Base-by-base conservation (phyloP, 2,797 vertebrate species). In the Tragelaphus oryx region DNA sequence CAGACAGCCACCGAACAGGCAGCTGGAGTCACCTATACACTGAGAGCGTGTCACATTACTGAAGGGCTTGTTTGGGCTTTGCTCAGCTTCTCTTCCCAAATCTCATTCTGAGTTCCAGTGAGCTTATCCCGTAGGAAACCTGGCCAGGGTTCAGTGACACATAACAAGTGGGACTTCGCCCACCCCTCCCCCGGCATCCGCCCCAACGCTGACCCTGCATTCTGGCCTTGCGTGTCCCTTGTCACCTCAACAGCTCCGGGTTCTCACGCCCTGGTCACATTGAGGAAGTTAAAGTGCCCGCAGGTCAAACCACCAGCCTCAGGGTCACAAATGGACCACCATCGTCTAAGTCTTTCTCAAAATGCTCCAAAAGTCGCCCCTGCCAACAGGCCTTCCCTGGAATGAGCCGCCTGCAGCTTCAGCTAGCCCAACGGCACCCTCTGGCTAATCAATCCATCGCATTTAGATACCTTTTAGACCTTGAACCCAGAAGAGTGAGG, bases 351-450 rank as follows among this genome's bases (percentile, higher is more conserved):
- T 57, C 26, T 74, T 81, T 79, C 79, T 65, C 60, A 59, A 87
- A 71, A 54, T 30, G 30, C 8, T 55, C 80, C 50, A 60, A 78
- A 86, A 54, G 6, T 22, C 8, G 3, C 50, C 5, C 24, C n/a
- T 20, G 2, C 13, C 12, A 13, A 14, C 3, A n/a, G 44, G 9
- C 80, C n/a, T 26, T 50, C 26, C 57, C 41, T 46, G 13, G 10
- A 87, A 57, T 16, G 62, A 76, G n/a, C 18, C 16, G 14, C 46
- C 41, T 12, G 17, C 76, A 17, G 20, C 13, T 44, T 13, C 57
- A 17, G 48, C 71, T 54, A 57, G 1, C 4, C 17, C 55, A 13
- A 1, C 2, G 0, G 8, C 18, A 33, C 2, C 0, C 28, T 37
- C 4, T 33, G 33, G 6, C 18, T 62, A 30, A 68, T 87, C 81